Percentiles rank a stretch among this genome's conserved stretches.
phyloP scores from a whole-genome alignment of 2,113 vertebrate species.

The Lamprologus sp. region DNA sequence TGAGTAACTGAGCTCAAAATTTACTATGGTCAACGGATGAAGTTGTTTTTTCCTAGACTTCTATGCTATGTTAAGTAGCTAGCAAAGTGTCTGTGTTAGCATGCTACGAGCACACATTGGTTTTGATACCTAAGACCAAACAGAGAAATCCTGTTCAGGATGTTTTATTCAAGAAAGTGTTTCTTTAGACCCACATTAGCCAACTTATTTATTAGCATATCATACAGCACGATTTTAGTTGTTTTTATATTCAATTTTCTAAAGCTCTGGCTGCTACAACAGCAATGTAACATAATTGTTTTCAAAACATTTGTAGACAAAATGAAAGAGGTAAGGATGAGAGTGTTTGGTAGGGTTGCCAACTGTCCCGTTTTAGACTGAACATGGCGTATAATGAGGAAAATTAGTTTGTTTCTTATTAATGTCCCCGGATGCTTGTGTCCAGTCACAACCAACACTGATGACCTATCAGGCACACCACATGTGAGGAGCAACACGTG shows the following conservation, averaged over 20 bases:
- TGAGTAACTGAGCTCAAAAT: background rate
- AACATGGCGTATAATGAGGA: background rate
- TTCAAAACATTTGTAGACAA: background rate
- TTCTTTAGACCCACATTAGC: background rate
- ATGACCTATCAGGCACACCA: background rate
- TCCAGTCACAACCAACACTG: background rate
- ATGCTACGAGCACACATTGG: background rate
- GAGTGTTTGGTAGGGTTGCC: background rate
- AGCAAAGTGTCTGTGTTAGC: background rate
- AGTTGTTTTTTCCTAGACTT: background rate
- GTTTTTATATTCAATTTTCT: background rate
- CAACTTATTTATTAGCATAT: background rate
- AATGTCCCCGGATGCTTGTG: background rate
- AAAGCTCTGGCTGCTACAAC: background rate
- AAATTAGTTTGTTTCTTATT: background rate
- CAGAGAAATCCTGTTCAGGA: background rate
- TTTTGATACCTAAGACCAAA: background rate
- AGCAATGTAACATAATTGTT: background rate
- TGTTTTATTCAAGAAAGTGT: rapidly evolving
- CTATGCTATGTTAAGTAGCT: background rate
- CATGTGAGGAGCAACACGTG: background rate
- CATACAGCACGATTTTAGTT: background rate
- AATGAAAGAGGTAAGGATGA: background rate
- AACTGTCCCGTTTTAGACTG: background rate
- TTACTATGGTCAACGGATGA: rapidly evolving